Percentiles rank a stretch among this genome's conserved stretches.
phyloP scores from a whole-genome alignment of 2,797 vertebrate genomes.

The Mormyrus proboscirostris region DNA sequence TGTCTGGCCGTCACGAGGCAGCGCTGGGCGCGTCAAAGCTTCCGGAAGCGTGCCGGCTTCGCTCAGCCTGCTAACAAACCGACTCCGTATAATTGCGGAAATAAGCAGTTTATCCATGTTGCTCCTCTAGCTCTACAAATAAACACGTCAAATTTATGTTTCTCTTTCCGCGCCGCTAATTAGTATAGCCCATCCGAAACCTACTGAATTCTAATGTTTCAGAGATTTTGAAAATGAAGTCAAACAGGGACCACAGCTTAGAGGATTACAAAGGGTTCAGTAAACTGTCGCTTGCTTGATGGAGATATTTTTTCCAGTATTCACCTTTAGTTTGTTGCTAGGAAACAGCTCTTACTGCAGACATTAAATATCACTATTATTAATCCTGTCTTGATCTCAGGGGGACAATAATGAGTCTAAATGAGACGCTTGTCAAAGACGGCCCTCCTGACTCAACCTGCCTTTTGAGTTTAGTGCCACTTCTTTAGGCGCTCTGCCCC shows the following conservation, averaged over 20 bases:
- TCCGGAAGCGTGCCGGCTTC: neutral
- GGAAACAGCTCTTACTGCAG: slow-evolving; percentile 5
- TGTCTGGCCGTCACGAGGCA: neutral
- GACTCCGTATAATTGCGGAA: neutral
- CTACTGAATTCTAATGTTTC: neutral
- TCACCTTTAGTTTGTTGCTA: slow-evolving; percentile 21
- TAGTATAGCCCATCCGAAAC: neutral
- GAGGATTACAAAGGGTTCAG: neutral
- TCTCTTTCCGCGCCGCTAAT: neutral
- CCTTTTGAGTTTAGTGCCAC: neutral
- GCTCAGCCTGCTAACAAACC: neutral
- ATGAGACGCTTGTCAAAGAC: neutral
- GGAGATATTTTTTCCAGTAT: neutral
- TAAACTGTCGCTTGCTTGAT: neutral
- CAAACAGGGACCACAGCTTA: neutral
- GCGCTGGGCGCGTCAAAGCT: neutral
- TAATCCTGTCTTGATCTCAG: slow-evolving; percentile 12
- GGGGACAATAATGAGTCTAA: slow-evolving; percentile 5
- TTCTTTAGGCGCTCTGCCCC: neutral
- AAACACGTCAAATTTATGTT: neutral
- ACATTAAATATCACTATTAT: slow-evolving; percentile 13
- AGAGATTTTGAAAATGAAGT: slow-evolving; percentile 1
- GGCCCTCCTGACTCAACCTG: neutral
- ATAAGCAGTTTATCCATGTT: neutral
- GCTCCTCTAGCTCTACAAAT: neutral